phyloP scores from a whole-genome alignment of 2,797 vertebrate species.

The Hybognathus amarus region DNA sequence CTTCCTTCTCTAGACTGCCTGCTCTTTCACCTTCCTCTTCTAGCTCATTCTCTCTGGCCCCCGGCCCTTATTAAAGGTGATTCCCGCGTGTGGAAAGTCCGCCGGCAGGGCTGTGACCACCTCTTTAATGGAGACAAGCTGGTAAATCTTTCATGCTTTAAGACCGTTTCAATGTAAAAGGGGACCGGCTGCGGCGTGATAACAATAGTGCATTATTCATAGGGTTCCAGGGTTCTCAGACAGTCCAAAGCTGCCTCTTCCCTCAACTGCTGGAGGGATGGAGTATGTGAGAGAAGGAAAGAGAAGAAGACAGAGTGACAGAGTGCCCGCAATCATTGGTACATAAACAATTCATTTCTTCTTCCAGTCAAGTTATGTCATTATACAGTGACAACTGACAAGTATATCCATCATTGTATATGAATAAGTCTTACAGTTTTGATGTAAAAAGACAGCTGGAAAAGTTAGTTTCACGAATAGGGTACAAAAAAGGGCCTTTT shows the following conservation, averaged over 20 bases:
- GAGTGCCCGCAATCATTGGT: slow-evolving; percentile 42
- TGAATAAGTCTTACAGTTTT: slow-evolving; percentile 15
- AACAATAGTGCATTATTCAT: slow-evolving; percentile 68
- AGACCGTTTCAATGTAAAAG: slow-evolving; percentile 73
- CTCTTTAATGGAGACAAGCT: slow-evolving; percentile 67
- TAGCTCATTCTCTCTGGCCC: slow-evolving; percentile 38
- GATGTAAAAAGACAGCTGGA: background rate
- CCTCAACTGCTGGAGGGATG: slow-evolving; percentile 41
- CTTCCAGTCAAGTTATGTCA: slow-evolving; percentile 32
- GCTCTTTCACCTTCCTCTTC: slow-evolving; percentile 41
- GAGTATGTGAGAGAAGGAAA: slow-evolving; percentile 32
- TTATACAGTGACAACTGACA: slow-evolving; percentile 22
- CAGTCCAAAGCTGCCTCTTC: slow-evolving; percentile 43
- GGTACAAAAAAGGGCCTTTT: background rate
- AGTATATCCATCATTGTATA: slow-evolving; percentile 36
- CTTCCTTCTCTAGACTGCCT: slow-evolving; percentile 6
- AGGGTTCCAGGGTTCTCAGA: slow-evolving; percentile 44
- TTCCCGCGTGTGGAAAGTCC: slow-evolving; percentile 52
- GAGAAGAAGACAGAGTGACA: slow-evolving; percentile 41
- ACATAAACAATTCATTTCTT: slow-evolving; percentile 43
- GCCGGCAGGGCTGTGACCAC: slow-evolving; percentile 49
- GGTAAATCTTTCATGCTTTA: slow-evolving; percentile 74
- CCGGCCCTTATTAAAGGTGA: slow-evolving; percentile 51
- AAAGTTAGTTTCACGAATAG: background rate
- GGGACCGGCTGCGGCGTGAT: slow-evolving; percentile 61